Percentiles rank a stretch among this genome's conserved stretches.
Evolutionary conservation across 2,888 invertebrate species (phyloP).

Genomic region (Lithodes maja): DNA sequence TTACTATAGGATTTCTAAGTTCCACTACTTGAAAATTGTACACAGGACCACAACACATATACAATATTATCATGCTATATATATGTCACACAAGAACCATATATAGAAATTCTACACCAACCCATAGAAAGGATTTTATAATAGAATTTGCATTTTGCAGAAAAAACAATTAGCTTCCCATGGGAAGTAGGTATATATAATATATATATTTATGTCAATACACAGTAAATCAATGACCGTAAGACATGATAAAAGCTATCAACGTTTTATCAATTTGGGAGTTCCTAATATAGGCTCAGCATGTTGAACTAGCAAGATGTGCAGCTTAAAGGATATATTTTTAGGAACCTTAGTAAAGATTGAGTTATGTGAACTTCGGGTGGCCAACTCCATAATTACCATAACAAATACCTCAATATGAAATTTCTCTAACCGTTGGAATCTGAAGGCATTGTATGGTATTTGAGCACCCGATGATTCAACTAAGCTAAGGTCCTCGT

Average conservation of each 20-base stretch:
- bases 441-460: no score
- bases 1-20: background rate
- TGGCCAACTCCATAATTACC: no score
- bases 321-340: background rate
- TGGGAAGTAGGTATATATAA: slow-evolving; percentile 57
- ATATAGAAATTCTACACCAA: slow-evolving; percentile 55
- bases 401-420: no score
- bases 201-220: slow-evolving; percentile 47
- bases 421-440: no score
- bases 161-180: slow-evolving; percentile 54
- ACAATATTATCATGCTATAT: slow-evolving; percentile 33
- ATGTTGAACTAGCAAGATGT: slow-evolving; percentile 41
- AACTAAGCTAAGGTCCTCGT: no score
- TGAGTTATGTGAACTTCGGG: no score
- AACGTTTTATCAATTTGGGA: slow-evolving; percentile 44
- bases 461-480: no score
- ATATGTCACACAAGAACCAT: slow-evolving; percentile 46
- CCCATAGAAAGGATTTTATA: slow-evolving; percentile 60
- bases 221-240: slow-evolving; percentile 50
- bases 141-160: slow-evolving; percentile 53
- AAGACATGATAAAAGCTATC: slow-evolving; percentile 51
- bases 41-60: slow-evolving; percentile 27
- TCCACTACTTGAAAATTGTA: slow-evolving; percentile 42
- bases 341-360: no score
- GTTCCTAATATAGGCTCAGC: slow-evolving; percentile 61